Conservation (phyloP, 2,888 invertebrate species). For the Brenthis hecate region DNA sequence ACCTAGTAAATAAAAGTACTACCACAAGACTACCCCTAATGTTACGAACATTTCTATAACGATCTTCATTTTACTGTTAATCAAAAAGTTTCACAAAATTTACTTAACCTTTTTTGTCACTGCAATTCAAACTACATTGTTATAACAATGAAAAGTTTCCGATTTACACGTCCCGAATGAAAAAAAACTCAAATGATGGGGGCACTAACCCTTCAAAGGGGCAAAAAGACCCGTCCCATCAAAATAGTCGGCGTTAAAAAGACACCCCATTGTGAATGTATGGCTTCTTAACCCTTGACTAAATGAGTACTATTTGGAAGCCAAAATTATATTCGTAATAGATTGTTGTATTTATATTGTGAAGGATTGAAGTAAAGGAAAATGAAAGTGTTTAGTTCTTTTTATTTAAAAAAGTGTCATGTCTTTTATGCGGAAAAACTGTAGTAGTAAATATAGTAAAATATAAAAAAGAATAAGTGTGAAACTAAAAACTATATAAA, state of each 20-base stretch:
- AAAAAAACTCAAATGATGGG: constrained; percentile 41
- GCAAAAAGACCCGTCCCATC: constrained; percentile 62
- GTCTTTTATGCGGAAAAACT: too few species aligned
- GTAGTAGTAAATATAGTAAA: too few species aligned
- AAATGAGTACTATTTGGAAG: constrained; percentile 71
- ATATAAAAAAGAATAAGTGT: too few species aligned
- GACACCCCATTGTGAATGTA: constrained; percentile 73
- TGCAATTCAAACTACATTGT: constrained; percentile 26
- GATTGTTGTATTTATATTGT: constrained; percentile 31
- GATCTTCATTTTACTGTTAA: too few species aligned
- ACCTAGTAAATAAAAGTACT: too few species aligned
- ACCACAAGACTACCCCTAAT: too few species aligned
- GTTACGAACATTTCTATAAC: too few species aligned
- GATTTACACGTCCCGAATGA: constrained; percentile 41
- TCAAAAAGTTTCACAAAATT: background rate
- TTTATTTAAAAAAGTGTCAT: background rate
- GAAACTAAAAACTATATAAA: too few species aligned
- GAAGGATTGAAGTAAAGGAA: background rate
- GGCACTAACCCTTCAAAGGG: constrained; percentile 65
- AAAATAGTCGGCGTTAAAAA: constrained; percentile 76
- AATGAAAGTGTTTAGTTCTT: background rate
- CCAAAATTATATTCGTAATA: constrained; percentile 71
- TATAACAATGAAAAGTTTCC: constrained; percentile 36
- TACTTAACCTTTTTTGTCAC: constrained; percentile 4
- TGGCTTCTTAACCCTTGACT: constrained; percentile 77